Conservation (phyloP, 1,140 invertebrate species). For the Drosophila miranda region DNA sequence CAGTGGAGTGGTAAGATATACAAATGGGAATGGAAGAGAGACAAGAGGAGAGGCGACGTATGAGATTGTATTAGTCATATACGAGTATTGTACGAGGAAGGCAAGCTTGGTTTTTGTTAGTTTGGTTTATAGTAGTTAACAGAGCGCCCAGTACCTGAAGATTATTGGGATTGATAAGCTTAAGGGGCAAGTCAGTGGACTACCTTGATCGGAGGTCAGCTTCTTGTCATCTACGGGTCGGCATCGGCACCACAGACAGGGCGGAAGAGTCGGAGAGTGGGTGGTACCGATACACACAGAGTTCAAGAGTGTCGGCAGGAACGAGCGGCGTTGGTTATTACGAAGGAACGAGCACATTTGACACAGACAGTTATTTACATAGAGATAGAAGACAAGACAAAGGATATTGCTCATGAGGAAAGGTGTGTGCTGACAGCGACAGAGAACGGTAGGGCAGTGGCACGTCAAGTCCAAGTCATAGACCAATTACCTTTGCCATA, state of each 20-base stretch:
- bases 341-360: conserved; percentile 27
- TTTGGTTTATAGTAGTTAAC: conserved; percentile 3
- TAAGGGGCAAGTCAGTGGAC: conserved; percentile 20
- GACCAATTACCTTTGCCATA: conserved; percentile 85
- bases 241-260: conserved; percentile 31
- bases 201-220: conserved; percentile 71
- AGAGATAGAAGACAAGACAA: conserved; percentile 52
- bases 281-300: conserved; percentile 14
- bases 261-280: conserved; percentile 28
- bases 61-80: neutral
- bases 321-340: conserved; percentile 40
- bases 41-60: neutral
- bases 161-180: conserved; percentile 24
- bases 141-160: conserved; percentile 6
- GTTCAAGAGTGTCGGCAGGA: conserved; percentile 21
- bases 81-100: conserved; percentile 2
- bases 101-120: conserved; percentile 1
- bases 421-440: neutral
- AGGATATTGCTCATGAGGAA: conserved; percentile 15
- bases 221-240: conserved; percentile 71
- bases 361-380: conserved; percentile 61
- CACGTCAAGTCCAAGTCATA: neutral
- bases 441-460: neutral
- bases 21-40: neutral
- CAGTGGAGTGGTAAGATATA: neutral